phyloP scores from a whole-genome alignment of 2,797 vertebrate genomes.

The Premnoplex brunnescens region DNA sequence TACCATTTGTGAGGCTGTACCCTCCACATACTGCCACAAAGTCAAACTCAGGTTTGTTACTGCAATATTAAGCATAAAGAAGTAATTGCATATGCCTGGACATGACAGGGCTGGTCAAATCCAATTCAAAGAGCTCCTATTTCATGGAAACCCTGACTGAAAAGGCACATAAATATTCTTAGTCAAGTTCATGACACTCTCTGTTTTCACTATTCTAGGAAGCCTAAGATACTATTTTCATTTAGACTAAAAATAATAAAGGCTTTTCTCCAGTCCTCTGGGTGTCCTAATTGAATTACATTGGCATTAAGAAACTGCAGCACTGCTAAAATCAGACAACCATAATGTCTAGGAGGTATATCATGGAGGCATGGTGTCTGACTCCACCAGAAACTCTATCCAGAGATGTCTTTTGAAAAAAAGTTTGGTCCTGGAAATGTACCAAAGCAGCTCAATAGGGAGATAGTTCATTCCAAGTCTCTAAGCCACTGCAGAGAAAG shows the following conservation, averaged over 20 bases:
- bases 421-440: constrained; percentile 13
- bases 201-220: constrained; percentile 34
- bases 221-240: constrained; percentile 47
- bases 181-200: not conserved
- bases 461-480: constrained; percentile 10
- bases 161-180: constrained; percentile 16
- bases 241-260: constrained; percentile 56
- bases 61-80: not conserved
- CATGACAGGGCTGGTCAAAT: not conserved
- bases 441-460: not conserved
- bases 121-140: constrained; percentile 1
- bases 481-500: not conserved
- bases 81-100: not conserved
- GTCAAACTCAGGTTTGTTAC: not conserved
- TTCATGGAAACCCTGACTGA: constrained; percentile 5
- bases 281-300: not conserved
- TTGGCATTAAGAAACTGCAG: constrained; percentile 17
- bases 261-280: constrained; percentile 21
- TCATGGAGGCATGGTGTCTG: not conserved
- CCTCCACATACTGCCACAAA: not conserved
- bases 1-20: not conserved
- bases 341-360: not conserved
- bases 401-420: constrained; percentile 25
- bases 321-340: constrained; percentile 11
- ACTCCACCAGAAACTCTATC: constrained; percentile 9